Percentiles rank a stretch among this genome's conserved stretches.
phyloP scores from a whole-genome alignment of 1,140 invertebrate genomes.

The Pararge aegeria region DNA sequence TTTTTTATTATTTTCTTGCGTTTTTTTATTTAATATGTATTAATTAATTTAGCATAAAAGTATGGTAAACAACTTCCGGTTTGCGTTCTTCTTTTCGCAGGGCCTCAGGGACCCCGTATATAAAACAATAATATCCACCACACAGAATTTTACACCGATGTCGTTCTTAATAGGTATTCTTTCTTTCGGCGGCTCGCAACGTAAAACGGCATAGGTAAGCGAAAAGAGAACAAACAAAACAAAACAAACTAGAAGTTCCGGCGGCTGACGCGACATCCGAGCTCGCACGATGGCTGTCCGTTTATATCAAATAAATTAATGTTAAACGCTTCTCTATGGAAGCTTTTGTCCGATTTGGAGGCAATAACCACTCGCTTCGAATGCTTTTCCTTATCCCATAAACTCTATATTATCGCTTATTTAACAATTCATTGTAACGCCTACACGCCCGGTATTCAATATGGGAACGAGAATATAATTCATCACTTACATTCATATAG shows the following conservation, averaged over 20 bases:
- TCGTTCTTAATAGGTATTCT: slow-evolving; percentile 24
- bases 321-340: neutral
- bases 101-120: slow-evolving; percentile 1
- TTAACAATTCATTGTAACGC: neutral
- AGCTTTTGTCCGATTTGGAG: too few species aligned
- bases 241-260: slow-evolving; percentile 70
- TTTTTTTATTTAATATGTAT: slow-evolving; percentile 58
- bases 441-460: neutral
- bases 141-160: slow-evolving; percentile 41
- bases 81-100: slow-evolving; percentile 63
- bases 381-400: too few species aligned
- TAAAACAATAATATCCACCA: slow-evolving; percentile 11
- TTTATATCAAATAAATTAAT: slow-evolving; percentile 9
- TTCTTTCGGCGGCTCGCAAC: slow-evolving; percentile 43
- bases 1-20: slow-evolving; percentile 52
- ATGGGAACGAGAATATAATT: neutral
- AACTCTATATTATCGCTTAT: too few species aligned
- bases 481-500: neutral
- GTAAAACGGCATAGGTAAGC: slow-evolving; percentile 55
- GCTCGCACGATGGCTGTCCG: slow-evolving; percentile 3
- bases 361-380: too few species aligned
- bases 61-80: slow-evolving; percentile 65
- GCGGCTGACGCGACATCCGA: slow-evolving; percentile 33
- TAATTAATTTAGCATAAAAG: slow-evolving; percentile 71
- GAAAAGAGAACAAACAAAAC: slow-evolving; percentile 75